Evolutionary conservation across 2,797 vertebrate species (phyloP), one percentile per base, ranked within the genome.

Genomic region (Coranthus polyacanthus): DNA sequence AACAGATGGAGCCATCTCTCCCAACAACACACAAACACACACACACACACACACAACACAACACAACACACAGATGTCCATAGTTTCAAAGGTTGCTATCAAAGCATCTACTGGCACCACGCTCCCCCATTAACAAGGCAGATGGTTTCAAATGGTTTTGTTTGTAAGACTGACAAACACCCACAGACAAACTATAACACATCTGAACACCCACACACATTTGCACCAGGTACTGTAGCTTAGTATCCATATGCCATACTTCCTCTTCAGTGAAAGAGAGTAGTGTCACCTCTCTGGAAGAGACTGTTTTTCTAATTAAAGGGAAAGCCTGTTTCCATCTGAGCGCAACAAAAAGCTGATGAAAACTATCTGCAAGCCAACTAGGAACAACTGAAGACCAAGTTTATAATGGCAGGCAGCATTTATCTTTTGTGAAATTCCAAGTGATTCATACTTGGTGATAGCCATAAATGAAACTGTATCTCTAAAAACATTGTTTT

Each of bases 1-100:
- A 89, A 85, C 89, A 92, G 86, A 90, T 92, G 88, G 84, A 84
- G 59, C 64, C 66, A 78, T 81, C 67, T 58, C 68, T 60, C 47
- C 50, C 55, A 58, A 57, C 22, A 47, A 79, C 58, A 82, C 55
- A 57, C 73, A 79, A 54, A 47, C 58, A 69, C 22, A 41, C 43
- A 67, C 44, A 18, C 29, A 46, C 37, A 39, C 55, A 24, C 66
- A 42, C 38, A 45, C 42, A 50, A 41, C 44, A 42, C 20, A 42
- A 64, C 53, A 42, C 53, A 39, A 74, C 72, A 89, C 81, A 82
- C 86, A 91, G 71, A 88, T 84, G 82, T 78, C 81, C 79, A 34
- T 22, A 68, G 73, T 81, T 78, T 75, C 72, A 84, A 84, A 87
- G 88, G 84, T 88, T 88, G 71, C 63, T 75, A 86, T 89, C 82